A percentile compares a stretch with the other conserved stretches of the same genome.
These are phyloP conservation scores for Stomatorhinus walkeri DNA, from an alignment of 2,797 vertebrate genomes.

Conservation along the genomic window DNA sequence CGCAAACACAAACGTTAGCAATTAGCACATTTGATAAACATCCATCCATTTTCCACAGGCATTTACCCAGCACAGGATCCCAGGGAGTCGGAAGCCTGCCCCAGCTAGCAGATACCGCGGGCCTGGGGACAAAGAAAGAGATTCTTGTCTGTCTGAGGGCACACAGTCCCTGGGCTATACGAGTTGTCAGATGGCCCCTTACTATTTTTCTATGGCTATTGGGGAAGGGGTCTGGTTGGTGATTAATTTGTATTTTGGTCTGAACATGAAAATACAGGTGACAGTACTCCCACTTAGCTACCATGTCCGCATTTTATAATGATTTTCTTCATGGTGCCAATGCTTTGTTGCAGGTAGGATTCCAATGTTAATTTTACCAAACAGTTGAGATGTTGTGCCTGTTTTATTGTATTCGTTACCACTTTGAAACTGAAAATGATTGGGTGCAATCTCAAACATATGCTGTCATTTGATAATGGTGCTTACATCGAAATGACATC, in stretches of 20 bases:
- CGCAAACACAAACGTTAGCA: neutral
- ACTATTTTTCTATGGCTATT: neutral
- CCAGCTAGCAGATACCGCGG: neutral
- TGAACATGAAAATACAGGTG: neutral
- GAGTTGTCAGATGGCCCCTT: neutral
- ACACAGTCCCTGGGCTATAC: neutral
- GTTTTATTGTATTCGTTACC: neutral
- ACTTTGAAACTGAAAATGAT: neutral
- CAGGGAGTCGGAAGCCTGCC: neutral
- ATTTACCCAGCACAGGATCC: neutral
- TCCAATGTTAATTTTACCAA: neutral
- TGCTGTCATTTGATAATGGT: neutral
- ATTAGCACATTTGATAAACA: neutral
- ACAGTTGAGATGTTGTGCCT: neutral
- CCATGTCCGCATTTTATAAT: neutral
- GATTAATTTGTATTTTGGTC: neutral
- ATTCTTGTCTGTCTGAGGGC: neutral
- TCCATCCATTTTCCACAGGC: neutral
- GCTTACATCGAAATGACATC: neutral
- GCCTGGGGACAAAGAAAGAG: neutral
- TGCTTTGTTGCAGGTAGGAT: neutral
- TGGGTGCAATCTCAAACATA: neutral
- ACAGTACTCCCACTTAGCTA: neutral
- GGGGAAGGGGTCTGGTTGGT: neutral
- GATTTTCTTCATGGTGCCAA: neutral